A percentile compares a stretch with the other conserved stretches of the same genome.
These are phyloP conservation scores for Patagioenas fasciata DNA, from an alignment of 2,113 vertebrate genomes.

Conservation along the genomic window DNA sequence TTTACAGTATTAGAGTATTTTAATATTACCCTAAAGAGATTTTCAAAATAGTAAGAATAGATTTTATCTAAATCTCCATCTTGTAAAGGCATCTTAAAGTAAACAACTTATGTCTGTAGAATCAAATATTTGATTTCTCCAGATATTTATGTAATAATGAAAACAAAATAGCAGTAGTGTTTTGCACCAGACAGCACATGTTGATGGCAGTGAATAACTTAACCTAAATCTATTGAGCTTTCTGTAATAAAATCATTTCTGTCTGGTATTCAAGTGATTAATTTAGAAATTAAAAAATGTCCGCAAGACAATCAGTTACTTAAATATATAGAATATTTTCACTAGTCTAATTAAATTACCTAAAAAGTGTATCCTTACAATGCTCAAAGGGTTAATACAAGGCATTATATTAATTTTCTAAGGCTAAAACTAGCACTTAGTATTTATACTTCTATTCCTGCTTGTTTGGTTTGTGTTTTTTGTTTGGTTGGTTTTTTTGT, in stretches of 20 bases:
- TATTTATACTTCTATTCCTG: slow-evolving; percentile 74
- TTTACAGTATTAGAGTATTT: slow-evolving; percentile 42
- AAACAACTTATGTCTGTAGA: neutral
- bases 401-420: slow-evolving; percentile 71
- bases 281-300: neutral
- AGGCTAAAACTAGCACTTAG: slow-evolving; percentile 69
- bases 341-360: slow-evolving; percentile 53
- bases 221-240: slow-evolving; percentile 66
- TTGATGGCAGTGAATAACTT: slow-evolving; percentile 68
- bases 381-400: slow-evolving; percentile 80
- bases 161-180: slow-evolving; percentile 58
- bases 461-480: neutral
- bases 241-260: slow-evolving; percentile 67
- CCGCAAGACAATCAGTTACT: slow-evolving; percentile 36
- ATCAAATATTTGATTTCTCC: slow-evolving; percentile 14
- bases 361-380: slow-evolving; percentile 74
- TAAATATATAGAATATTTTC: slow-evolving; percentile 65
- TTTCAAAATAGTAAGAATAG: neutral
- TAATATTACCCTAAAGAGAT: slow-evolving; percentile 56
- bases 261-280: slow-evolving; percentile 64
- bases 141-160: slow-evolving; percentile 18
- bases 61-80: neutral
- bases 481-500: no score
- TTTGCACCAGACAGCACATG: slow-evolving; percentile 69
- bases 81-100: neutral